Evolutionary conservation across 1,140 invertebrate genomes (phyloP), one percentile per base, ranked within the genome.

Genomic region (Lordiphosa stackelbergi): DNA sequence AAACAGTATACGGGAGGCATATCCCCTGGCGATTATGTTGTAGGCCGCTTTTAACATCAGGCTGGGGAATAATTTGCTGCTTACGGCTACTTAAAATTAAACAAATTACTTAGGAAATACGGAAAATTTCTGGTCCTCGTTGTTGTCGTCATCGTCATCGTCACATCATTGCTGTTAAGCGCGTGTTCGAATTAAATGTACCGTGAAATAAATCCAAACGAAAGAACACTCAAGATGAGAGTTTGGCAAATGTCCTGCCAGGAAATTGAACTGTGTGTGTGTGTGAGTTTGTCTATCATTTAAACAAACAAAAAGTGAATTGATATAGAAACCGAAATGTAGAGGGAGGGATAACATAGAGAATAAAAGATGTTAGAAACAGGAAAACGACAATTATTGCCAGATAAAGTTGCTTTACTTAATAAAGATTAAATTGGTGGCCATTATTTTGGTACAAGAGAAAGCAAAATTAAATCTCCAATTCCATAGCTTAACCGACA

Each of bases 181-280:
- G 74, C 74, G 71, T 79, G 75, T 63, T 71, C 62, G 62, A 63
- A 81, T 81, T 79, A 79, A 79, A 79, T 79, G 74, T 79, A 75
- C 74, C 74, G 74, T 79, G 74, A 79, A 79, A 79, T 79, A 79
- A 79, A 79, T 79, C 75, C 74, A 66, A 66, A 51, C 46, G 38
- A 40, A 36, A 45, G 51, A 63, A 35, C 55, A 69, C 55, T 43
- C 24, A 54, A 16, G 36, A 31, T 10, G 47, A 53, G 53, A 40
- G 47, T 58, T 54, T 58, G 36, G 12, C 37, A 60, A 57, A 59
- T 55, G 34, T 53, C 45, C 34, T 51, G 38, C 52, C 58, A 56
- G 45, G 47, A 46, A 73, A 70, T 74, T 71, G 74, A 45, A 28
- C n/a, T n/a, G n/a, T n/a, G n/a, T n/a, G n/a, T n/a, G 19, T 19